Evolutionary conservation across 2,113 vertebrate genomes (phyloP).

Genomic region (Lophochroa leadbeateri): DNA sequence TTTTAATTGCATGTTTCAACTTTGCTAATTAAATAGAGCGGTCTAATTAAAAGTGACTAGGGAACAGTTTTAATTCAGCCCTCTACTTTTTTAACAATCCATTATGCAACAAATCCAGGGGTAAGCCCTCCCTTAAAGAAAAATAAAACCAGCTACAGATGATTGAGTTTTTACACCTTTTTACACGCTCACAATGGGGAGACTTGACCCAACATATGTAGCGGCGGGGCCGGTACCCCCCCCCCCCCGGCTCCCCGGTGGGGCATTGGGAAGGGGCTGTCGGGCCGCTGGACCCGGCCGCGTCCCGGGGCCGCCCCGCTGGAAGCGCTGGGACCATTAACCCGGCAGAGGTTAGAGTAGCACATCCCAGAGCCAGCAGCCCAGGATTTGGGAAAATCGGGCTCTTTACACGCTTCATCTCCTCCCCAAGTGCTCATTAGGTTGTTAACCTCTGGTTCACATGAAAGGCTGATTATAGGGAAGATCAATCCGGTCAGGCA

Average conservation of each 20-base stretch:
- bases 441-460: conserved; percentile 88
- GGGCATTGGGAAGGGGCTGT: conserved; percentile 76
- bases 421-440: conserved; percentile 83
- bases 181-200: conserved; percentile 85
- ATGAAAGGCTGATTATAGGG: no score
- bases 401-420: conserved; percentile 87
- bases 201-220: conserved; percentile 93
- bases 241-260: conserved; percentile 75
- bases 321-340: conserved; percentile 76
- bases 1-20: conserved; percentile 78
- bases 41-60: conserved; percentile 88
- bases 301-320: conserved; percentile 80
- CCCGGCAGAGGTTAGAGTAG: conserved; percentile 85
- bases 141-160: conserved; percentile 75
- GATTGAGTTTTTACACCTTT: conserved; percentile 89
- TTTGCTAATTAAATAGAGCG: conserved; percentile 87
- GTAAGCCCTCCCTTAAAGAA: conserved; percentile 68
- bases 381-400: conserved; percentile 73
- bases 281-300: conserved; percentile 74
- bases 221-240: conserved; percentile 84
- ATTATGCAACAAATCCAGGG: conserved; percentile 80
- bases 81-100: conserved; percentile 83
- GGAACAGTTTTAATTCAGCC: conserved; percentile 85
- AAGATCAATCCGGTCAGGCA: no score
- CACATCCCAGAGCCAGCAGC: conserved; percentile 79